Base-by-base conservation (phyloP, 1,140 invertebrate species). In the Drosophila nannoptera region DNA sequence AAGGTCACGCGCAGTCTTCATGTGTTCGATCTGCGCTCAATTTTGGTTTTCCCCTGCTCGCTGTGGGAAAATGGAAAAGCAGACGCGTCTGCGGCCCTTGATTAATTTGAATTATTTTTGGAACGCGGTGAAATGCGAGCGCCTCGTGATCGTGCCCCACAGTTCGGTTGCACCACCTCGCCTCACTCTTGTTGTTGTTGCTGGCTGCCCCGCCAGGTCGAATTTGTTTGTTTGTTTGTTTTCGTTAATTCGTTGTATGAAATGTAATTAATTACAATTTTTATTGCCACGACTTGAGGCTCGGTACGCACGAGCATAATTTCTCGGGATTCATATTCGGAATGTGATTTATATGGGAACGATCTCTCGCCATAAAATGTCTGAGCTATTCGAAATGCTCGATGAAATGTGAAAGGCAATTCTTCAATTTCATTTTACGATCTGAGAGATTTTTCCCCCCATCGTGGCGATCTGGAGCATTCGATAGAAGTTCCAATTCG, bases 31-130 rank as follows among this genome's bases (percentile, higher is more conserved):
- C 73, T 75, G 69, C 64, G 60, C 63, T 69, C 65, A 65, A 76
- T 68, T 75, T 72, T 66, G 75, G 68, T 49, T 63, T 71, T 76
- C 36, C 46, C 22, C 14, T 7, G 63, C 31, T 11, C 40, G 49
- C 55, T 86, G 81, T 84, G 81, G 81, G 81, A 78, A 78, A 77
- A 64, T 43, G 43, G 40, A 65, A 68, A 76, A 55, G 31, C 46
- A 45, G 43, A 69, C 58, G 38, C 11, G 12, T 35, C 48, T 32
- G 53, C 45, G 29, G 66, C 38, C 68, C 60, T 61, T 81, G 81
- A 84, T 84, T 84, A 81, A 84, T 84, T 84, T 75, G 67, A 72
- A 78, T 77, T 75, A 86, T 86, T 86, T 86, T 84, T 75, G 70
- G 74, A 74, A 75, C 62, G 67, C 58, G 67, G 66, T 73, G 73